Conservation (phyloP, 2,888 invertebrate genomes). For the Leucophenga montana region DNA sequence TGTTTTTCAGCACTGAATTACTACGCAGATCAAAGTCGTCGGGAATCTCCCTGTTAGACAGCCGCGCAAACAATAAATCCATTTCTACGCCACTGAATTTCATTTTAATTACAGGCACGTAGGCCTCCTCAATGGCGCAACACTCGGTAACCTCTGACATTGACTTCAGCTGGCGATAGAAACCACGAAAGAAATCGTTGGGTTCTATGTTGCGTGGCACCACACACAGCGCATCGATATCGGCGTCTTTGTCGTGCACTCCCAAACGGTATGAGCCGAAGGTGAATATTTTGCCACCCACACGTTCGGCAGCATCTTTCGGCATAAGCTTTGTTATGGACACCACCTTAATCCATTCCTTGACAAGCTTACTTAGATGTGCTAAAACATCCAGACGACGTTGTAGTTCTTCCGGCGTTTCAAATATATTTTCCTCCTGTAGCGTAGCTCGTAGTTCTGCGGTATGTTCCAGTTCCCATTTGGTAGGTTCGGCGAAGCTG, state of each 20-base stretch:
- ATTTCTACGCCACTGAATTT: slow-evolving; percentile 96
- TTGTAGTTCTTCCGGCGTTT: slow-evolving; percentile 87
- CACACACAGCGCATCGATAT: slow-evolving; percentile 96
- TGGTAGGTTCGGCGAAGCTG: background rate
- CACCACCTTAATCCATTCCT: slow-evolving; percentile 91
- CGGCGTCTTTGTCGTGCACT: slow-evolving; percentile 79
- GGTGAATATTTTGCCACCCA: slow-evolving; percentile 93
- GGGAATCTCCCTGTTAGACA: slow-evolving; percentile 92
- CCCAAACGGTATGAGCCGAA: background rate
- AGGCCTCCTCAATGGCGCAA: slow-evolving; percentile 93
- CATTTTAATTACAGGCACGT: slow-evolving; percentile 98
- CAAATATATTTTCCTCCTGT: slow-evolving; percentile 87
- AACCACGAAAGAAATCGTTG: slow-evolving; percentile 90
- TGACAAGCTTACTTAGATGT: slow-evolving; percentile 88
- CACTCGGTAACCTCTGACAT: slow-evolving; percentile 86
- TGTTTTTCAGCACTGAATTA: slow-evolving; percentile 88
- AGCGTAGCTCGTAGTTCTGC: slow-evolving; percentile 78
- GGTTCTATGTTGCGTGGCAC: slow-evolving; percentile 94
- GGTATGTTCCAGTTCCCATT: slow-evolving; percentile 69
- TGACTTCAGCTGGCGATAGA: slow-evolving; percentile 88
- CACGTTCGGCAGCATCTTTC: slow-evolving; percentile 85
- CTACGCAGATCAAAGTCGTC: slow-evolving; percentile 88
- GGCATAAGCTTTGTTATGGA: slow-evolving; percentile 91
- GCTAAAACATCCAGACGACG: slow-evolving; percentile 86
- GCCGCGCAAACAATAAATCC: slow-evolving; percentile 93